phyloP scores from a whole-genome alignment of 2,113 vertebrate species.

The Melospiza melodia region DNA sequence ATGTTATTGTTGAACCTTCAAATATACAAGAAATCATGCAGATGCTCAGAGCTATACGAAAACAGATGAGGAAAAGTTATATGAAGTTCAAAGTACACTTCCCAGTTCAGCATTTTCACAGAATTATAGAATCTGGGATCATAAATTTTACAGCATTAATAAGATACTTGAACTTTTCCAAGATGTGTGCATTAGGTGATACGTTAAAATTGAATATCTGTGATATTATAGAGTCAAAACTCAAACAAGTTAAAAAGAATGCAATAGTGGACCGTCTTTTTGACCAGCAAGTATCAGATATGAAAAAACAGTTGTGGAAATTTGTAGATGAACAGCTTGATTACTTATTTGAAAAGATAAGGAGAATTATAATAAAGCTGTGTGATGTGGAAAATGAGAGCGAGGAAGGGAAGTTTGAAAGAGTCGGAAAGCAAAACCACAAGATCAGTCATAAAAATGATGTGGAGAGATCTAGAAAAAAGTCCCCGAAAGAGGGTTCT shows the following conservation, averaged over 20 bases:
- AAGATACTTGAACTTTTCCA: constrained; percentile 82
- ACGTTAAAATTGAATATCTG: constrained; percentile 83
- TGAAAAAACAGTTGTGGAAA: constrained; percentile 94
- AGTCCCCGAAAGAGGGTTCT: constrained; percentile 41
- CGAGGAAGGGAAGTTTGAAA: constrained; percentile 59
- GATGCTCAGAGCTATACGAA: constrained; percentile 83
- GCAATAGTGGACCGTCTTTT: constrained; percentile 92
- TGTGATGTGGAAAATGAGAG: constrained; percentile 71
- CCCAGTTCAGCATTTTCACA: constrained; percentile 86
- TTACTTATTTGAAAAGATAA: constrained; percentile 87
- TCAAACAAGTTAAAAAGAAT: constrained; percentile 87
- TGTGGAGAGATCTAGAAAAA: constrained; percentile 39
- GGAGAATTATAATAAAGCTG: constrained; percentile 72
- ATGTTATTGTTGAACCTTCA: constrained; percentile 74
- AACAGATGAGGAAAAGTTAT: constrained; percentile 89
- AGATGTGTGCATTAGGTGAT: constrained; percentile 76
- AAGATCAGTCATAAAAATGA: constrained; percentile 51
- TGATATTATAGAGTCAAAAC: constrained; percentile 82
- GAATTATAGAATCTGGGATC: constrained; percentile 88
- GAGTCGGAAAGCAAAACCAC: not conserved
- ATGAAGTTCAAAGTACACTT: constrained; percentile 96
- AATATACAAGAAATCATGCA: constrained; percentile 86
- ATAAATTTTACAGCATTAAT: constrained; percentile 88
- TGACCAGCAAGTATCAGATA: constrained; percentile 87
- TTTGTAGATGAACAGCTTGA: constrained; percentile 93